Evolutionary conservation across 1,140 invertebrate genomes (phyloP), one percentile per base, ranked within the genome.

Genomic region (Lucilia cuprina): DNA sequence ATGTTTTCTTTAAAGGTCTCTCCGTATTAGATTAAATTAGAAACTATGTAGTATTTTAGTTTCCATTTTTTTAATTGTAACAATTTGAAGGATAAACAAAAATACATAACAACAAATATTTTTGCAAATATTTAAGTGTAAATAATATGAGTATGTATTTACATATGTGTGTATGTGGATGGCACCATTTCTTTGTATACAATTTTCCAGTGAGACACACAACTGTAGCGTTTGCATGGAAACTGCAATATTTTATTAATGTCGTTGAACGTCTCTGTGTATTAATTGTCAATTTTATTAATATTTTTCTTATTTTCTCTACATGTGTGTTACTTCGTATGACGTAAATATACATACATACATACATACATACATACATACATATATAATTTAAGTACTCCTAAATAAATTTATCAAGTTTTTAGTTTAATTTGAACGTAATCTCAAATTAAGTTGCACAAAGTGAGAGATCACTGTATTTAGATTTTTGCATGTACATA

Each of bases 1-100:
- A 83, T 85, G 84, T 83, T 85, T 86, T 21, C 80, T 30, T 85
- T 41, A 86, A 86, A 60, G 83, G 65, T 70, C 65, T 70, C 65
- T 70, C n/a, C 19, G 65, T 70, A 70, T 70, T 70, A 19, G 21
- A 12, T 70, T 21, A 55, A 55, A 25, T 70, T 70, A 41, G 10
- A 41, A 41, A 41, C 10, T 41, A 41, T n/a, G n/a, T n/a, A n/a
- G n/a, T n/a, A n/a, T 41, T 41, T 41, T 25, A 10, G 65, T 70
- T 70, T 70, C 65, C n/a, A n/a, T n/a, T 30, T 30, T 30, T 70
- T 70, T 70, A 25, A 70, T 70, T 70, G n/a, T 21, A 55, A 14
- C 50, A 55, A 10, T 17, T 55, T 55, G 50, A 55, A 55, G 41
- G 41, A 8, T 41, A 5, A 41, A 41, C 41, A 41, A 41, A 8